These are phyloP conservation scores for Trachymyrmex cornetzi DNA, from an alignment of 1,140 invertebrate species.

Conservation along the genomic window DNA sequence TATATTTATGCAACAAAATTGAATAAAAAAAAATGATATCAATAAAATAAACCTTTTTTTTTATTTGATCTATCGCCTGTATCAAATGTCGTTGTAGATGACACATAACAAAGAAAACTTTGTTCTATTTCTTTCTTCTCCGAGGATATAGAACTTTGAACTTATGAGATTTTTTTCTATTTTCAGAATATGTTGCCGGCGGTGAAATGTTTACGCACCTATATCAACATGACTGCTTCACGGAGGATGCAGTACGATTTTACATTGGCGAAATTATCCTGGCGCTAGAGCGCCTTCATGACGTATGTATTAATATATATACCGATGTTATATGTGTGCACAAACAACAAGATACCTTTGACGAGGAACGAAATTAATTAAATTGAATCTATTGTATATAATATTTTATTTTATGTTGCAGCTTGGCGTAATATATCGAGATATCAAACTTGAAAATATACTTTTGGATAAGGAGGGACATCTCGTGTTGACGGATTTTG, in stretches of 20 bases:
- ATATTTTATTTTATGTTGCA: conserved; percentile 85
- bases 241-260: conserved; percentile 93
- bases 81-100: not conserved
- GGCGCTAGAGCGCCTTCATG: conserved; percentile 96
- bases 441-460: conserved; percentile 98
- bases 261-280: conserved; percentile 97
- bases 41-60: not conserved
- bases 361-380: not conserved
- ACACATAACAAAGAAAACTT: not conserved
- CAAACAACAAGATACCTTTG: not conserved
- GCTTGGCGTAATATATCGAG: conserved; percentile 98
- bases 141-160: not conserved
- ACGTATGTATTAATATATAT: conserved; percentile 86
- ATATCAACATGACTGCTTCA: conserved; percentile 95
- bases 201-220: conserved; percentile 97
- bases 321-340: not conserved
- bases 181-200: conserved; percentile 96
- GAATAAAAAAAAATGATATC: not conserved
- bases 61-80: not conserved
- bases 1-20: not conserved
- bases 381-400: not conserved
- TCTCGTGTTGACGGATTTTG: conserved; percentile 97
- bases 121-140: not conserved
- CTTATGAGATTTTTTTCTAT: conserved; percentile 29
- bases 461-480: conserved; percentile 95